Conservation (phyloP, 2,113 vertebrate genomes). For the Galeopterus variegatus region DNA sequence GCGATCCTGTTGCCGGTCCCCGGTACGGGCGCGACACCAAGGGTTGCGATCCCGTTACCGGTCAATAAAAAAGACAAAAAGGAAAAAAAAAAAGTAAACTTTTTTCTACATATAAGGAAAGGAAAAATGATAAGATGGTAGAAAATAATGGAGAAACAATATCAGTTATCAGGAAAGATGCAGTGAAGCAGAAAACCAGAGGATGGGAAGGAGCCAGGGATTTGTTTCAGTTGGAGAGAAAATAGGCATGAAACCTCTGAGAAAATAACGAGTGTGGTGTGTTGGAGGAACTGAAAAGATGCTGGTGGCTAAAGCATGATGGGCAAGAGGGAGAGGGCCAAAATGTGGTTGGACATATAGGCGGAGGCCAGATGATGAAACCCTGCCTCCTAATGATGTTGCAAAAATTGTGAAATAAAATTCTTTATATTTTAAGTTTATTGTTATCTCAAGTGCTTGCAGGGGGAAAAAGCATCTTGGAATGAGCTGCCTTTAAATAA, state of each 20-base stretch:
- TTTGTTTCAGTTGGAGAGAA: neutral
- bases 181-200: neutral
- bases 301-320: neutral
- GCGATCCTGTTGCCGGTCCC: no score
- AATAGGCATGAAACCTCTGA: neutral
- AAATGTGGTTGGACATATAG: neutral
- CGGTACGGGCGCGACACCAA: no score
- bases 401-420: neutral
- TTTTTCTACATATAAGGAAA: constrained; percentile 27
- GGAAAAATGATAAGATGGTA: neutral
- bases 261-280: neutral
- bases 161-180: neutral
- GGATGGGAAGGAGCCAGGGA: neutral
- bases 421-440: neutral
- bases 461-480: neutral
- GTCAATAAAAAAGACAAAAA: no score
- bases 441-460: neutral
- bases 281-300: neutral
- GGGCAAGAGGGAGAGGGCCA: neutral
- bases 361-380: neutral
- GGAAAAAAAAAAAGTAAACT: no score
- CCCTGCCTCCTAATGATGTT: neutral
- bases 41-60: no score
- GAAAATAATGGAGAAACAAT: neutral
- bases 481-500: neutral